phyloP scores from a whole-genome alignment of 2,888 invertebrate species.

The Eucriotettix oculatus region DNA sequence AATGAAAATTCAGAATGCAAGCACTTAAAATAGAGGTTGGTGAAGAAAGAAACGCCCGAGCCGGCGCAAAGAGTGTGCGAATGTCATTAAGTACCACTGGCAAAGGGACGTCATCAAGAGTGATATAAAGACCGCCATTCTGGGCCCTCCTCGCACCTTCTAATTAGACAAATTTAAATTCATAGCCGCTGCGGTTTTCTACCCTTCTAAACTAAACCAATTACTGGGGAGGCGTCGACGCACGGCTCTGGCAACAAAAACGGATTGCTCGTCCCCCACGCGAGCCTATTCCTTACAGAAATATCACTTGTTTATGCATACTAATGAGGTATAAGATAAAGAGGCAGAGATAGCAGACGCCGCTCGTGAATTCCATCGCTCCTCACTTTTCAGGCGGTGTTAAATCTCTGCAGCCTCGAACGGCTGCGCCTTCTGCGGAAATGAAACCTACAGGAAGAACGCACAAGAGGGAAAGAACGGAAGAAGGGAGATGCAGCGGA shows the following conservation, averaged over 20 bases:
- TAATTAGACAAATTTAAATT: conserved; percentile 14
- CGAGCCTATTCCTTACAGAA: conserved; percentile 2
- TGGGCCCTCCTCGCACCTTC: conserved; percentile 2
- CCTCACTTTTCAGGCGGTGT: no score
- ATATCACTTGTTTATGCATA: conserved; percentile 11
- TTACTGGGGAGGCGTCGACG: conserved; percentile 5
- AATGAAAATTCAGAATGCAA: no score
- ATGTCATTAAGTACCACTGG: not conserved
- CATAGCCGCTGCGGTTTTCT: conserved; percentile 13
- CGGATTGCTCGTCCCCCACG: not conserved
- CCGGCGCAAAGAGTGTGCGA: no score
- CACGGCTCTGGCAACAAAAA: conserved; percentile 6
- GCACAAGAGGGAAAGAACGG: no score
- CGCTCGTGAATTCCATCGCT: no score
- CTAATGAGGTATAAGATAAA: conserved; percentile 9
- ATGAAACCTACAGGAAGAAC: no score
- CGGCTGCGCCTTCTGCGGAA: no score
- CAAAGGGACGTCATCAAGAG: not conserved
- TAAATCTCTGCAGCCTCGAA: no score
- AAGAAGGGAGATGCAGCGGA: no score
- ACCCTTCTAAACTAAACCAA: conserved; percentile 10
- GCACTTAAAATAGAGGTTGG: no score
- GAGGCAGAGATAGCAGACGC: conserved; percentile 1
- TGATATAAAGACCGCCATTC: not conserved
- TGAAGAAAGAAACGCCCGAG: no score